Evolutionary conservation across 2,797 vertebrate species (phyloP), one percentile per base, ranked within the genome.

Genomic region (Smutsia gigantea): DNA sequence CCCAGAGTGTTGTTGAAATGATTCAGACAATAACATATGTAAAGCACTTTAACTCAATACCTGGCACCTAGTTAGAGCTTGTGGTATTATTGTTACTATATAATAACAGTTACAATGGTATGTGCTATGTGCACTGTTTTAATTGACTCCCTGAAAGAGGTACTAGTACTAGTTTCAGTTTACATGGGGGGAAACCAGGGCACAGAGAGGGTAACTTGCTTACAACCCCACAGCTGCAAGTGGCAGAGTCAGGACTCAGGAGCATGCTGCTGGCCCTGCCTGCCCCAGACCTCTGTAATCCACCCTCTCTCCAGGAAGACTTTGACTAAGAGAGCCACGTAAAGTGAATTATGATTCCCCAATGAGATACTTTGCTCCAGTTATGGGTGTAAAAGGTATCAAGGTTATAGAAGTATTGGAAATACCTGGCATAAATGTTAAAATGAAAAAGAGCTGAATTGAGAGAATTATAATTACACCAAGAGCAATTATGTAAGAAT

Each of bases 401-500:
- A 90, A 90, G n/a, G 34, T 78, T 63, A 42, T 4, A 53, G 29
- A 77, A 19, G 21, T 59, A 69, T 49, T 1, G 0, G 31, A 90
- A 93, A 90, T 90, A 72, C 18, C 27, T 51, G 66, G 66, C 31
- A 49, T 29, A 51, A 68, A 59, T 46, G 55, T 88, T 61, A 34
- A n/a, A 49, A 37, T 31, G 13, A 86, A 86, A 46, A 97, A 86
- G 39, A 86, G 46, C 31, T 31, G 55, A 42, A 87, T 46, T 46
- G 15, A 87, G 78, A 86, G 92, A 95, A 66, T 75, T 71, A 2
- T 59, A 90, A 91, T 87, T 69, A 81, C 13, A 21, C 14, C 7
- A 18, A 63, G 2, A 51, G 61, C 49, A 81, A 90, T 87, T 81
- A 91, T 74, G 42, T 81, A 79, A 94, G 96, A 89, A 49, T 64